Evolutionary conservation across 1,140 invertebrate genomes (phyloP), one percentile per base, ranked within the genome.

Genomic region (Drosophila aff.): DNA sequence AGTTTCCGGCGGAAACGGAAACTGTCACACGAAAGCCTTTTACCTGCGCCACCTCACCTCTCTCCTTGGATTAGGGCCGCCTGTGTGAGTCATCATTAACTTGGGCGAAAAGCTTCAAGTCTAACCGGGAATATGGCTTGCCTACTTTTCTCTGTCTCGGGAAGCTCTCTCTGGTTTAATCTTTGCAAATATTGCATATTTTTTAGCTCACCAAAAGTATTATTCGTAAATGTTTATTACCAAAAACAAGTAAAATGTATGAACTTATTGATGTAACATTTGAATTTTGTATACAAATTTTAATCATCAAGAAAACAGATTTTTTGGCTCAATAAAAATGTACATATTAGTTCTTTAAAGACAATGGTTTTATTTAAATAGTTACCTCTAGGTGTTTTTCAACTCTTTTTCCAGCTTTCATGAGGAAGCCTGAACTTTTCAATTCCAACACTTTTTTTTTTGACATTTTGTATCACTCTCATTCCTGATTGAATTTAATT

Each of bases 1-100:
- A 23, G 26, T 72, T 75, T 69, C 66, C 66, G 66, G 36, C 11
- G 21, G 62, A 65, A 65, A 33, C 62, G 40, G 66, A 69, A 68
- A 40, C 66, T 52, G 69, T 53, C 71, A 62, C 71, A 53, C 57
- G 23, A 23, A 33, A 33, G 28, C 33, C 57, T 53, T 60, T 50
- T 33, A 52, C 41, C 38, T 46, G 23, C 9, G 31, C n/a, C 15
- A 4, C 38, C 23, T 23, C 23, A 23, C 23, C 23, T 23, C 7
- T 60, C n/a, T 46, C 38, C 53, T 38, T 23, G 26, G 26, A 13
- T 18, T 10, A 46, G 9, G 9, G 33, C 1, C 31, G 31, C 13
- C 50, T 1, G 50, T 23, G 10, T 38, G 23, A 23, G 46, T 74
- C 58, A 43, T 23, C 3, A 21, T 41, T 16, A 31, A 46, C 11